Percentiles rank a stretch among this genome's conserved stretches.
Conservation (phyloP, 1,140 invertebrate genomes). For the Drosophila ananassae region DNA sequence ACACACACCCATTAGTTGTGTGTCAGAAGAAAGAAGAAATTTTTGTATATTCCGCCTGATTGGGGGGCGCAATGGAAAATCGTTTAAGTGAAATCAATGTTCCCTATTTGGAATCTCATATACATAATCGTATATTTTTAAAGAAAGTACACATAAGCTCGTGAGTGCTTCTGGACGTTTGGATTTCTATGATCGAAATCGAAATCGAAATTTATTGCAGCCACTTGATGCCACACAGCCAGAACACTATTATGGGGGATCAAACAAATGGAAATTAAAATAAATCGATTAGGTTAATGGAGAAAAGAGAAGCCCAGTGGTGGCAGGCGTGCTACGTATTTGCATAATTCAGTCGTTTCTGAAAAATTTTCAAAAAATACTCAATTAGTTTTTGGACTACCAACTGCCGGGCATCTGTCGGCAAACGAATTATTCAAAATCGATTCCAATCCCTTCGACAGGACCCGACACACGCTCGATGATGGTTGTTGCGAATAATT, state of each 20-base stretch:
- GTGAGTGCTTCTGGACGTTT: conserved; percentile 27
- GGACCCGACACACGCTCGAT: conserved; percentile 19
- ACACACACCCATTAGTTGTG: neutral
- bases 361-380: conserved; percentile 1
- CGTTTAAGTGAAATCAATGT: conserved; percentile 70
- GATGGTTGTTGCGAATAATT: conserved; percentile 34
- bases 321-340: conserved; percentile 3
- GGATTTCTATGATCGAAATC: conserved; percentile 11
- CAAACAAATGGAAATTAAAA: conserved; percentile 38
- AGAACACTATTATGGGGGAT: conserved; percentile 21
- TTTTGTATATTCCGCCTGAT: conserved; percentile 8
- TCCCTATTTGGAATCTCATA: conserved; percentile 35
- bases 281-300: conserved; percentile 49
- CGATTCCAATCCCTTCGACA: conserved; percentile 28
- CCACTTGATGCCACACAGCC: conserved; percentile 38
- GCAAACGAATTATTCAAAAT: conserved; percentile 5
- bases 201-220: conserved; percentile 45
- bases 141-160: conserved; percentile 23
- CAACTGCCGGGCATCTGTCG: conserved; percentile 16
- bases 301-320: conserved; percentile 12
- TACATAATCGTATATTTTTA: neutral
- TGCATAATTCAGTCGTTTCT: conserved; percentile 35
- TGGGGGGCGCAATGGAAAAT: conserved; percentile 30
- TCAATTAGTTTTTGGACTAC: conserved; percentile 20
- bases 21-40: neutral